Percentiles rank a stretch among this genome's conserved stretches.
Conservation (phyloP, 1,140 invertebrate species). For the Drosophila navojoa region DNA sequence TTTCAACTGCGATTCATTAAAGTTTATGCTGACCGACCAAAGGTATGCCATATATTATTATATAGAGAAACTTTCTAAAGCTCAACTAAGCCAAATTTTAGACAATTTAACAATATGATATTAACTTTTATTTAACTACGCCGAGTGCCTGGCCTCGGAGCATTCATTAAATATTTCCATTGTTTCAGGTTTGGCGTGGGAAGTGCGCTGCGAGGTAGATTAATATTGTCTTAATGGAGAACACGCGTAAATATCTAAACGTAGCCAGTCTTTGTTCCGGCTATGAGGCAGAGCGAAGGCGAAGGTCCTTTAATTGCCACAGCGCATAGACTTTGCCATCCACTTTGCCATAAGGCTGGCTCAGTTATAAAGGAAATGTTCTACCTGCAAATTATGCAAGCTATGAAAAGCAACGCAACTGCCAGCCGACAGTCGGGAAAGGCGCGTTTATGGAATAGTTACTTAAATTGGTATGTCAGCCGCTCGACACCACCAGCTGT, state of each 20-base stretch:
- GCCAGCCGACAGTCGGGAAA: constrained; percentile 1
- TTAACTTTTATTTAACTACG: neutral
- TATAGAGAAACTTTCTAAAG: too few species aligned
- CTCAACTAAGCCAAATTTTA: too few species aligned
- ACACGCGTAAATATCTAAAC: constrained; percentile 58
- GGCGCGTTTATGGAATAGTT: constrained; percentile 37
- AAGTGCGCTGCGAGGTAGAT: constrained; percentile 47
- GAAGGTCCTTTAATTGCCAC: constrained; percentile 46
- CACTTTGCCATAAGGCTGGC: constrained; percentile 31
- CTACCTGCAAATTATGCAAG: constrained; percentile 50
- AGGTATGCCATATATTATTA: too few species aligned
- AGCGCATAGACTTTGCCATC: constrained; percentile 48
- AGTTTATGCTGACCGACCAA: too few species aligned
- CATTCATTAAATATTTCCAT: constrained; percentile 64
- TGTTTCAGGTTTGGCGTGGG: constrained; percentile 40
- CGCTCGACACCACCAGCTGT: constrained; percentile 1
- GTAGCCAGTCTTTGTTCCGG: constrained; percentile 6
- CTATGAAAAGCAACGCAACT: constrained; percentile 34
- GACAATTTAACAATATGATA: too few species aligned
- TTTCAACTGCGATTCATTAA: too few species aligned
- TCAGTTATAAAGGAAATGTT: constrained; percentile 39
- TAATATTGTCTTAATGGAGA: constrained; percentile 59
- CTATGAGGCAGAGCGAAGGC: constrained; percentile 2
- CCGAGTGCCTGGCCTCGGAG: neutral
- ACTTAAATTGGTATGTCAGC: constrained; percentile 40